Evolutionary conservation across 2,888 invertebrate species (phyloP).

Genomic region (Arrhopalites spinosus): DNA sequence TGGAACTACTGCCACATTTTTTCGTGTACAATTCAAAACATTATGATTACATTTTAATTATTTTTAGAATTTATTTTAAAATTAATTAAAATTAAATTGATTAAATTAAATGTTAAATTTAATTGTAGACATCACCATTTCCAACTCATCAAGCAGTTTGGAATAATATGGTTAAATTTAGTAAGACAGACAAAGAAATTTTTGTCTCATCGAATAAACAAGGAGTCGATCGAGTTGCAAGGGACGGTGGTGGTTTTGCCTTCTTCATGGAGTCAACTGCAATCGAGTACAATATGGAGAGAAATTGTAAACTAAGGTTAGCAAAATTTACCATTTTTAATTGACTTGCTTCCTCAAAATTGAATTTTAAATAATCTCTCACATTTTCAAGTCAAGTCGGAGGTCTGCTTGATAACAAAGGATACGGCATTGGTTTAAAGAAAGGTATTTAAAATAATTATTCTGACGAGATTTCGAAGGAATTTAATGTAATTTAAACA

Average conservation of each 20-base stretch:
- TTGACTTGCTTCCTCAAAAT: no score
- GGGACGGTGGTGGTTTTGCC: slow-evolving; percentile 77
- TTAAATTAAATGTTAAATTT: no score
- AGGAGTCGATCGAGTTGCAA: slow-evolving; percentile 84
- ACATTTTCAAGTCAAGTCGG: slow-evolving; percentile 90
- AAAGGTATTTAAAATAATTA: slow-evolving; percentile 70
- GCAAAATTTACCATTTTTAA: no score
- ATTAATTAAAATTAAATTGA: no score
- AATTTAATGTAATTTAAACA: not conserved
- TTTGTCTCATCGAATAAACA: slow-evolving; percentile 71
- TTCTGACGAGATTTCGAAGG: slow-evolving; percentile 52
- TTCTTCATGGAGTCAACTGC: slow-evolving; percentile 97
- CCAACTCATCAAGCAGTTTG: not conserved
- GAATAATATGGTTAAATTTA: slow-evolving; percentile 24
- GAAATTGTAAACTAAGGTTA: slow-evolving; percentile 87
- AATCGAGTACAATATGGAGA: slow-evolving; percentile 83
- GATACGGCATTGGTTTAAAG: slow-evolving; percentile 93
- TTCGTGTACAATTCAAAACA: slow-evolving; percentile 23
- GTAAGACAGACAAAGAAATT: slow-evolving; percentile 15
- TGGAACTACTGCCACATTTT: slow-evolving; percentile 35
- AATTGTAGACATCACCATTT: slow-evolving; percentile 37
- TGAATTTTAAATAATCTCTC: no score
- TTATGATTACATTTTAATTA: not conserved
- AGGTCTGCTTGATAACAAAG: slow-evolving; percentile 89
- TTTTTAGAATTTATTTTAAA: no score